A percentile compares a stretch with the other conserved stretches of the same genome.
Conservation (phyloP, 2,797 vertebrate species). For the Spizella passerina region DNA sequence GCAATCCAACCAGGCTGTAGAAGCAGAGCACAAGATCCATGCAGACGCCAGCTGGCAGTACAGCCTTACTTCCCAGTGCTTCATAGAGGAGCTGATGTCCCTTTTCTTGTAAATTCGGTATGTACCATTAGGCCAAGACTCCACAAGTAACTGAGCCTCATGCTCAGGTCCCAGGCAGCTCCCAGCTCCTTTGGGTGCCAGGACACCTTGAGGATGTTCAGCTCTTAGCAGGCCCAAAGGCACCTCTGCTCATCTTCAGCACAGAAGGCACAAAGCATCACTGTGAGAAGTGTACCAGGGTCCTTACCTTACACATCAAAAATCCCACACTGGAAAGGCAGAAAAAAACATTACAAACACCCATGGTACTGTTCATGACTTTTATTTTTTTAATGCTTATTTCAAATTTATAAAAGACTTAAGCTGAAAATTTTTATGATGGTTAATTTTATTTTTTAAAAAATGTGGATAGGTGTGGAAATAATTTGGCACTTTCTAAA, state of each 20-base stretch:
- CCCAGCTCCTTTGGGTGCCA: background rate
- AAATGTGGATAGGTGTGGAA: background rate
- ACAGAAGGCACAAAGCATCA: background rate
- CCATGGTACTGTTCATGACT: background rate
- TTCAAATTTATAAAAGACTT: background rate
- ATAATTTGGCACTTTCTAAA: background rate
- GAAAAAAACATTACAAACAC: background rate
- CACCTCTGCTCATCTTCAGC: background rate
- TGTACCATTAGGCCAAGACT: background rate
- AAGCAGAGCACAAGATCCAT: fast-evolving
- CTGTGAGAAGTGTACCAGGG: background rate
- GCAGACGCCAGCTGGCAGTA: background rate
- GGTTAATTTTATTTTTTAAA: background rate
- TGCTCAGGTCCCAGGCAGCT: background rate
- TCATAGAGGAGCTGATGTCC: background rate
- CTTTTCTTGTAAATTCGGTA: background rate
- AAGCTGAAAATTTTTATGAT: background rate
- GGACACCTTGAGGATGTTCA: background rate
- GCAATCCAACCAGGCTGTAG: background rate
- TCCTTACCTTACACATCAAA: background rate
- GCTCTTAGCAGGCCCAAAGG: background rate
- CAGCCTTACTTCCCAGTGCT: background rate
- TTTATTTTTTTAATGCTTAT: background rate
- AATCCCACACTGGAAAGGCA: background rate
- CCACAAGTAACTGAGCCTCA: background rate